Conservation (phyloP, 2,113 vertebrate genomes). For the Trematomus loennbergii region DNA sequence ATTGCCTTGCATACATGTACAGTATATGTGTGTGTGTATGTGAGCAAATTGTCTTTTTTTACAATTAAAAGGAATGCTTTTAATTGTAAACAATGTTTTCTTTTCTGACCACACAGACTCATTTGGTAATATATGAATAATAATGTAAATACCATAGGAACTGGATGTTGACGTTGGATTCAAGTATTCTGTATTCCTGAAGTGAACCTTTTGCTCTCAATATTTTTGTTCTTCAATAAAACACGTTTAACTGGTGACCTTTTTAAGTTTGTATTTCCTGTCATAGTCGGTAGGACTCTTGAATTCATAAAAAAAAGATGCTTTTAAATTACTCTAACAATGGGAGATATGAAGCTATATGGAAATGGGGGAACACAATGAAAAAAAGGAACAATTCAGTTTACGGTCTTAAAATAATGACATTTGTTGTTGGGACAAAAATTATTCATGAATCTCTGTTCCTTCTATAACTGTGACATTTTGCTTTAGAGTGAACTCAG, state of each 20-base stretch:
- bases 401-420: neutral
- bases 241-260: constrained; percentile 29
- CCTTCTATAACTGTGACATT: neutral
- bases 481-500: constrained; percentile 6
- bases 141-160: neutral
- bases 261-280: constrained; percentile 30
- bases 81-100: neutral
- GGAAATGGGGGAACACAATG: constrained; percentile 15
- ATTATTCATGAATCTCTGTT: neutral
- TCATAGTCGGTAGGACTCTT: constrained; percentile 13
- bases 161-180: neutral
- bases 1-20: no score
- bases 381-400: neutral
- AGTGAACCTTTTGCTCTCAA: constrained; percentile 11
- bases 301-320: constrained; percentile 11
- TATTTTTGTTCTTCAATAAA: constrained; percentile 5
- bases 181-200: neutral
- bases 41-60: no score
- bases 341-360: neutral
- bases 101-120: no score
- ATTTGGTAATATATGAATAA: neutral
- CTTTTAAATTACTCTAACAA: constrained; percentile 22
- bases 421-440: neutral
- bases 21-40: no score
- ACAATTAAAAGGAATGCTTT: neutral